Base-by-base conservation (phyloP, 2,888 invertebrate genomes). In the Drosophila meridiana region DNA sequence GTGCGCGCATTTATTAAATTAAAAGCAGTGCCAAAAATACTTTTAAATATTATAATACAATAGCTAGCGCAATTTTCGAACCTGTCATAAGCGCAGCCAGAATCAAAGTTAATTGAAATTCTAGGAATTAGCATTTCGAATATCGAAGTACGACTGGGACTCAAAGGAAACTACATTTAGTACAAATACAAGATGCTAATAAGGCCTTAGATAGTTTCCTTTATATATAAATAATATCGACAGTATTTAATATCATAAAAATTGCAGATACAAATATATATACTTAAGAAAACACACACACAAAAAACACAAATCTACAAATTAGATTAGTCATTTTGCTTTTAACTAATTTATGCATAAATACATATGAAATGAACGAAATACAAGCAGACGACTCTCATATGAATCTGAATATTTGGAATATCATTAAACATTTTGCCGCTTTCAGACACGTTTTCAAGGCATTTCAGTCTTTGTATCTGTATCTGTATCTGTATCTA, bases 1-100 rank as follows among this genome's bases (percentile, higher is more conserved):
- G 90, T 62, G 66, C 20, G 36, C 45, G 65, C 58, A 70, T 79
- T 85, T 85, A 86, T 75, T 74, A 68, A 76, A 78, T 70, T 61
- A 68, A 66, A 72, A 64, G 52, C 47, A 58, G 40, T 40, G 43
- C 47, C 26, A 36, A 40, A 40, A 58, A 63, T 60, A 60, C 32
- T 40, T 50, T 50, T 32, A 63, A 58, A 26, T 60, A 79, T 38
- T 66, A 59, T 28, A 64, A 59, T 60, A 67, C 11, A 55, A 45
- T 43, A 66, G 43, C 52, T 48, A 26, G 36, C 71, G 50, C 62
- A 20, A 68, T 67, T 63, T 59, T 67, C 48, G 61, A 75, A 75
- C 36, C 79, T 78, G 61, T 30, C 59, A 65, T 6, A 50, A 69
- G 47, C 28, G 5, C 11, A 56, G 36, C 55, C 48, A 76, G 66